Percentiles rank a stretch among this genome's conserved stretches.
phyloP scores from a whole-genome alignment of 2,888 invertebrate genomes.

The Galerucella pusilla region DNA sequence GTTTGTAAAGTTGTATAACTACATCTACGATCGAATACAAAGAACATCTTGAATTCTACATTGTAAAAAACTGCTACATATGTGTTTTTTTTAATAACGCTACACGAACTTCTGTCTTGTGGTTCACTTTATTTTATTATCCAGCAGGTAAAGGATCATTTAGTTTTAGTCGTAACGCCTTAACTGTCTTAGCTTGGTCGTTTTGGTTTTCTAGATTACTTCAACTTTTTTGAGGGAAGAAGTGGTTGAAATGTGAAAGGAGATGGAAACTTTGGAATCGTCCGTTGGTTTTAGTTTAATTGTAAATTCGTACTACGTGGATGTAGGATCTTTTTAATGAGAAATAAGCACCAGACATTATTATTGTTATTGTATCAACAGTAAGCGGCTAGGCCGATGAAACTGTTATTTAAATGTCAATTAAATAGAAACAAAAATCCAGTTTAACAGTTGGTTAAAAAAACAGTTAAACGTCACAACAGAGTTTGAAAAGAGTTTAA shows the following conservation, averaged over 20 bases:
- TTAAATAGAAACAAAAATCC: no score
- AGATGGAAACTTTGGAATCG: background rate
- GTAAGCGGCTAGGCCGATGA: no score
- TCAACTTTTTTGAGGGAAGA: background rate
- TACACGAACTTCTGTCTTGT: background rate
- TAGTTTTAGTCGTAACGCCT: background rate
- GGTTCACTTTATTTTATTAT: background rate
- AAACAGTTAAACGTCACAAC: no score
- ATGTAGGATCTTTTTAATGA: no score
- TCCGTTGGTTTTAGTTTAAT: background rate
- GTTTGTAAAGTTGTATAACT: background rate
- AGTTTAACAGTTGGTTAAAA: no score
- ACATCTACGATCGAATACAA: background rate
- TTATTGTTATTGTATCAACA: no score
- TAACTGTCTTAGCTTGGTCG: background rate
- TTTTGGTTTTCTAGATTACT: background rate
- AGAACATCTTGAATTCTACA: background rate
- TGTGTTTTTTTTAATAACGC: background rate
- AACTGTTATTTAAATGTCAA: no score
- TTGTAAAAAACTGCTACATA: background rate
- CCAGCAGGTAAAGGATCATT: conserved; percentile 1
- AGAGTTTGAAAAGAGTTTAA: no score
- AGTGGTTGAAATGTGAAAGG: background rate
- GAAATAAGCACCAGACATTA: no score
- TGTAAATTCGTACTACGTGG: background rate